Conservation (phyloP, 2,797 vertebrate genomes). For the Botia kubotai region DNA sequence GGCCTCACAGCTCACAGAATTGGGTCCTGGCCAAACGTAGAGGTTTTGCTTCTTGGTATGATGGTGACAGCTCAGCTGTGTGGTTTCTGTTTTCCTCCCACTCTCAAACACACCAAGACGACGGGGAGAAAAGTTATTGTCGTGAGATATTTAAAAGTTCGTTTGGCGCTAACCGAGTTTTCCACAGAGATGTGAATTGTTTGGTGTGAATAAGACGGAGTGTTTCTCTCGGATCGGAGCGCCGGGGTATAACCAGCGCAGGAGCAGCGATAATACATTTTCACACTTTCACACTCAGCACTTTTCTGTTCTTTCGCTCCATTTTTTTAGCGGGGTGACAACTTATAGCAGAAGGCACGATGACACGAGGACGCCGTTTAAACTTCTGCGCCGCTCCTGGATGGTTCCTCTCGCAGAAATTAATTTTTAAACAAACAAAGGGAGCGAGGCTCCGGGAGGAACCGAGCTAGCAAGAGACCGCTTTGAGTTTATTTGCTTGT, state of each 20-base stretch:
- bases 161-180: not conserved
- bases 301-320: not conserved
- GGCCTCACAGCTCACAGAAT: no score
- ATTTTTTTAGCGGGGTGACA: not conserved
- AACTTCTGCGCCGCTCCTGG: not conserved
- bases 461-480: not conserved
- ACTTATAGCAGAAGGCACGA: not conserved
- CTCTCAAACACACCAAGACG: not conserved
- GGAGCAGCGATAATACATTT: conserved; percentile 23
- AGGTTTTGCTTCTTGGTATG: not conserved
- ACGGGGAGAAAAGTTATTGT: not conserved
- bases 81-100: not conserved
- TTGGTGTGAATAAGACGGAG: not conserved
- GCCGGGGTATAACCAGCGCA: not conserved
- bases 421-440: not conserved
- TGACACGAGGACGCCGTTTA: not conserved
- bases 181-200: not conserved
- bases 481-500: conserved; percentile 49
- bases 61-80: not conserved
- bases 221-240: conserved; percentile 15
- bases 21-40: not conserved
- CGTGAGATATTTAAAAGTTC: not conserved
- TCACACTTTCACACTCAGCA: conserved; percentile 18
- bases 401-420: not conserved
- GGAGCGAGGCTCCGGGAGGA: not conserved